phyloP scores from a whole-genome alignment of 2,797 vertebrate genomes.

The Eulemur mongoz region DNA sequence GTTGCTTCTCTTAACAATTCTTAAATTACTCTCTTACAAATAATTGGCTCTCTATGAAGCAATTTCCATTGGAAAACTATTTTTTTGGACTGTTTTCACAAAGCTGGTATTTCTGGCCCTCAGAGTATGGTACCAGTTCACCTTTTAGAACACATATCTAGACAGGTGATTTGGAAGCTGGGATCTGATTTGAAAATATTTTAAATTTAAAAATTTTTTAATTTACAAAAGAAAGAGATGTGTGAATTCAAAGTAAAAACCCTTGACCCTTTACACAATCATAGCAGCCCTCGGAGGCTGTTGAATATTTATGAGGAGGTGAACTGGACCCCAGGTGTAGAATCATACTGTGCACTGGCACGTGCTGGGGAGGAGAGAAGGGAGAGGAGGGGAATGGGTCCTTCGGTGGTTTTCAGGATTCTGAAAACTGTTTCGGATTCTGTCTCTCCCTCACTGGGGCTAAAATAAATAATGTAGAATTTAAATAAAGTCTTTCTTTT shows the following conservation, averaged over 20 bases:
- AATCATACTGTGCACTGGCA: neutral
- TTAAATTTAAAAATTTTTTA: neutral
- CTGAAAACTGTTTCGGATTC: neutral
- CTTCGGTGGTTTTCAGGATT: too few species aligned
- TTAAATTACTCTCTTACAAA: neutral
- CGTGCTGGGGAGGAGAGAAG: neutral
- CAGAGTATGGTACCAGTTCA: neutral
- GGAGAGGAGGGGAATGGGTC: too few species aligned
- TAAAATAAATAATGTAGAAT: conserved; percentile 53
- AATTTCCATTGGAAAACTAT: neutral
- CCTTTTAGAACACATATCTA: neutral
- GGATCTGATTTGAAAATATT: conserved; percentile 35
- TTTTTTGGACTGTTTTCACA: neutral
- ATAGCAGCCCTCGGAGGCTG: neutral
- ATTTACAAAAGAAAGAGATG: neutral
- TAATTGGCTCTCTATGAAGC: neutral
- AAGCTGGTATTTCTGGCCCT: neutral
- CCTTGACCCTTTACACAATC: neutral
- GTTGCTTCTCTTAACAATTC: neutral
- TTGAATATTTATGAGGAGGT: neutral
- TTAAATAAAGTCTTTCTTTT: neutral
- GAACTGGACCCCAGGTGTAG: neutral
- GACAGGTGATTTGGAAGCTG: conserved; percentile 17
- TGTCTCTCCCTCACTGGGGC: neutral
- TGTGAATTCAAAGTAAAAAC: conserved; percentile 22